Conservation (phyloP, 2,888 invertebrate species). For the Caenorhabditis sp. region DNA sequence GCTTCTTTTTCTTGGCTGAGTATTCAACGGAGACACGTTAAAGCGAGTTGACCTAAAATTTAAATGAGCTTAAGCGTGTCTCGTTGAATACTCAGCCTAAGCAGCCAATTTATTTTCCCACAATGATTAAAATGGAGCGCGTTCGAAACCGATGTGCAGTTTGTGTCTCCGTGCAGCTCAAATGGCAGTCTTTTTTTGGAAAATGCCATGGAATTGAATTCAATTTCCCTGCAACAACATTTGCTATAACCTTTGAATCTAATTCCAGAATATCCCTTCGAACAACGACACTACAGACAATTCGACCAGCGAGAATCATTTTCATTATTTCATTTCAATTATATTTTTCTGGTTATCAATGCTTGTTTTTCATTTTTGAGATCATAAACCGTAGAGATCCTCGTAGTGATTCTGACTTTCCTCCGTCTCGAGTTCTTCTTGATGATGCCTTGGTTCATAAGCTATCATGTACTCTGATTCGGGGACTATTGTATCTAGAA, state of each 20-base stretch:
- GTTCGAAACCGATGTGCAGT: too few relatives aligned
- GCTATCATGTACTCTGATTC: constrained; percentile 63
- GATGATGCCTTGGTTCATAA: constrained; percentile 51
- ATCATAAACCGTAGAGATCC: constrained; percentile 44
- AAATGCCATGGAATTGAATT: constrained; percentile 2
- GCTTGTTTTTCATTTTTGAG: constrained; percentile 15
- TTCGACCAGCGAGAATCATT: constrained; percentile 4
- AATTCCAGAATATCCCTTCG: constrained; percentile 32
- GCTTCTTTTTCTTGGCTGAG: too few relatives aligned
- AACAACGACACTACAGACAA: constrained; percentile 31
- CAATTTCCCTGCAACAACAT: background rate
- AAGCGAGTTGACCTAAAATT: too few relatives aligned
- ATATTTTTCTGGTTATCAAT: too few relatives aligned
- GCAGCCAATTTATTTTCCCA: too few relatives aligned
- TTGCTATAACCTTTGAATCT: constrained; percentile 1
- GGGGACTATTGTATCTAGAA: constrained; percentile 74
- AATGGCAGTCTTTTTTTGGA: background rate
- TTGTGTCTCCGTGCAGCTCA: too few relatives aligned
- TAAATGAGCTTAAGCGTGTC: too few relatives aligned
- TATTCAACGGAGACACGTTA: too few relatives aligned
- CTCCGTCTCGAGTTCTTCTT: background rate
- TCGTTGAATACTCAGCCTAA: too few relatives aligned
- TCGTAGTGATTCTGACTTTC: constrained; percentile 38
- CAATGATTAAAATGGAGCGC: too few relatives aligned
- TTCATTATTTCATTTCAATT: background rate